Conservation (phyloP, 2,113 vertebrate species). For the Hucho hucho region DNA sequence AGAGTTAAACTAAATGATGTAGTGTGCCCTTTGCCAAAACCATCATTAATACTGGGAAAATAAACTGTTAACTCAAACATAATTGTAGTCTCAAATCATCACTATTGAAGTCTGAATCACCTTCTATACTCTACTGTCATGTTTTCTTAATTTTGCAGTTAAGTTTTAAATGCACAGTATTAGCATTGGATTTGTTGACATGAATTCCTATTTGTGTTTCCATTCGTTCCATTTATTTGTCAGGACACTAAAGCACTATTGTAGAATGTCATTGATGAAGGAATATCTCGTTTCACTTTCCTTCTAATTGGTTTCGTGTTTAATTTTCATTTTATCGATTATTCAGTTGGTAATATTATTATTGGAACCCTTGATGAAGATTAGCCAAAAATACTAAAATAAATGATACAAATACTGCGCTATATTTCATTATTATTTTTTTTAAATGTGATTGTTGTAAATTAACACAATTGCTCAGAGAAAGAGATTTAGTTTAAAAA, state of each 20-base stretch:
- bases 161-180: conserved; percentile 2
- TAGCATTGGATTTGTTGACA: conserved; percentile 51
- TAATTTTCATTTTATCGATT: conserved; percentile 5
- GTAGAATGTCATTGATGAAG: conserved; percentile 4
- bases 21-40: conserved; percentile 37
- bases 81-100: too few species aligned
- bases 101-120: neutral
- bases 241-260: conserved; percentile 19
- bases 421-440: too few species aligned
- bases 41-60: neutral
- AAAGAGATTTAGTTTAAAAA: too few species aligned
- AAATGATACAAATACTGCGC: neutral
- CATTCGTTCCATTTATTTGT: conserved; percentile 1
- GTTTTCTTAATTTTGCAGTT: too few species aligned
- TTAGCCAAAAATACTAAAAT: too few species aligned
- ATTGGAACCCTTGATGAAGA: neutral
- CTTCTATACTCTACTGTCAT: conserved; percentile 11
- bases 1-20: conserved; percentile 9
- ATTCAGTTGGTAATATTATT: conserved; percentile 11
- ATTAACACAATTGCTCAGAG: too few species aligned
- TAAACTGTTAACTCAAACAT: too few species aligned
- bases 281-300: conserved; percentile 6
- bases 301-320: neutral
- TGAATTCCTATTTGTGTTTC: conserved; percentile 17
- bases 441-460: too few species aligned